Evolutionary conservation across 2,797 vertebrate species (phyloP), one percentile per base, ranked within the genome.

Genomic region (Pangasius mekongensis): DNA sequence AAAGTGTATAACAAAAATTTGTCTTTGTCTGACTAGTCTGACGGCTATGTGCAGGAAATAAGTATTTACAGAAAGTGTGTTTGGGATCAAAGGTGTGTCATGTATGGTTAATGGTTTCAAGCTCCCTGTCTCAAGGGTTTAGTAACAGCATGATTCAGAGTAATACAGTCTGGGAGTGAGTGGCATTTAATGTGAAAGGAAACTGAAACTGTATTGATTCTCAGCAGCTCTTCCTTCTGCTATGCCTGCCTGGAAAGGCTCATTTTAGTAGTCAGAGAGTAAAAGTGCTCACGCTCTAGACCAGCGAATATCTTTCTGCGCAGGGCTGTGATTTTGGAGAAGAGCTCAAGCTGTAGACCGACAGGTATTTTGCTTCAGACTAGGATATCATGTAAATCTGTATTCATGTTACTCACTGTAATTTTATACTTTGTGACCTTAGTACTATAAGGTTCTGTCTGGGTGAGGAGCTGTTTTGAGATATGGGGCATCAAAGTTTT

Each of bases 201-300:
- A 88, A 88, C 36, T 76, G 81, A 87, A 87, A 66, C 47, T 77
- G 0, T 20, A 27, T 8, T 20, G 43, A 14, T 14, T 30, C 33
- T 22, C 14, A 39, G 33, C 33, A 8, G 20, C 33, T 80, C 18
- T 73, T 8, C 1, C 2, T 49, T 83, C 33, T 2, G 47, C 60
- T 60, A 18, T 13, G 30, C 49, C 82, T 85, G 43, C 11, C 24
- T 33, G 11, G 58, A 54, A 49, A 73, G 30, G 7, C 67, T 14
- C 16, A n/a, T 90, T 86, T 83, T 43, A 62, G 11, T 67, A 90
- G 16, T 1, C 27, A 87, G 89, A 18, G 24, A 86, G 20, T 14
- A 4, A n/a, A 22, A 14, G 11, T 39, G 20, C 33, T 82, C 52
- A 80, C 22, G 47, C 47, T 47, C 47, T 9, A 27, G 20, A 22